Evolutionary conservation across 2,888 invertebrate species (phyloP).

Genomic region (Hipparchia sbordonii): DNA sequence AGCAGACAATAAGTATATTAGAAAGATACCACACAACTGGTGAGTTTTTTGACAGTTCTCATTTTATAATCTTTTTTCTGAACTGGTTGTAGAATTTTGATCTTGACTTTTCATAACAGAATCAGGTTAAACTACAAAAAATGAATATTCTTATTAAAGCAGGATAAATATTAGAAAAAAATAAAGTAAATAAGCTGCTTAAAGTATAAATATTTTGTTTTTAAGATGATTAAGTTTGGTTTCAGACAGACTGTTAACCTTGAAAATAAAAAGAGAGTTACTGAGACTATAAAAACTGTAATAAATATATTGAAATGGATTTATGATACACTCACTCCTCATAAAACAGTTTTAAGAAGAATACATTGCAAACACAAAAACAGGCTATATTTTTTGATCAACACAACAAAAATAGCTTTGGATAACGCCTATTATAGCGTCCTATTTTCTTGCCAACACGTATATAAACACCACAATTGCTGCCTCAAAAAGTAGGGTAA

Average conservation of each 20-base stretch:
- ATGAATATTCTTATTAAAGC: too few relatives aligned
- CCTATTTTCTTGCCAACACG: slow-evolving; percentile 30
- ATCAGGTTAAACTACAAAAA: too few relatives aligned
- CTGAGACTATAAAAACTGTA: neutral
- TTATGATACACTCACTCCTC: neutral
- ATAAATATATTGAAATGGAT: slow-evolving; percentile 7
- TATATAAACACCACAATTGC: slow-evolving; percentile 37
- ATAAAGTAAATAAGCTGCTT: too few relatives aligned
- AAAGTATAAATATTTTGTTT: neutral
- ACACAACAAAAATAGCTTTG: slow-evolving; percentile 30
- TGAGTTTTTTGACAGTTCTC: too few relatives aligned
- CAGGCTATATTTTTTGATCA: slow-evolving; percentile 16
- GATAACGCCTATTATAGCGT: slow-evolving; percentile 31
- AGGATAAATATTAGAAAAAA: too few relatives aligned
- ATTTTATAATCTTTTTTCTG: too few relatives aligned
- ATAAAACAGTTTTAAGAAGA: slow-evolving; percentile 14
- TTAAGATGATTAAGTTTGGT: too few relatives aligned
- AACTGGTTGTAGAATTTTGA: too few relatives aligned
- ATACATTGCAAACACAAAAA: slow-evolving; percentile 21
- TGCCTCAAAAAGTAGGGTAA: slow-evolving; percentile 44
- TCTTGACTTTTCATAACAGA: too few relatives aligned
- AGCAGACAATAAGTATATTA: too few relatives aligned
- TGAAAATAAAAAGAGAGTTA: neutral
- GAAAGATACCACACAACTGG: too few relatives aligned
- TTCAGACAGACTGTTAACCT: neutral